Base-by-base conservation (phyloP, 2,113 vertebrate genomes). In the Oryzias celebensis region DNA sequence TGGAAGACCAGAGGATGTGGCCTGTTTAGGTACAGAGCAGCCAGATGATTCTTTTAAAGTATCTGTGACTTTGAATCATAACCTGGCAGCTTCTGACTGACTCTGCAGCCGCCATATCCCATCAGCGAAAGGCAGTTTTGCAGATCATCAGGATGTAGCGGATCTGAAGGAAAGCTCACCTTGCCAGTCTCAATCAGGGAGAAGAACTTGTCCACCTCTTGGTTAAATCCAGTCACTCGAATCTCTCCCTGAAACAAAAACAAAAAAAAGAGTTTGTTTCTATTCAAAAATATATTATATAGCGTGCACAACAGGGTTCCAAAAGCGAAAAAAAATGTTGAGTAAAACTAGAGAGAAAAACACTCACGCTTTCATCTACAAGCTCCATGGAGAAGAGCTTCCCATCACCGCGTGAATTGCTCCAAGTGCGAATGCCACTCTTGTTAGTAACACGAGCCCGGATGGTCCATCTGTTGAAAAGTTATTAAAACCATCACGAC, bases 301-400 rank as follows among this genome's bases (percentile, higher is more conserved):
- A 20, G 48, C 14, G 4, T 14, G 4, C 7, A 17, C 7, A 14
- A 47, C 5, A 42, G 17, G 6, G 12, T 5, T 26, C n/a, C 1
- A 17, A 58, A 44, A 36, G 7, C 15, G 7, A 43, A 4, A 5
- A 14, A 20, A 28, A 31, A 12, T 14, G 6, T 28, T 12, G 36
- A 10, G 8, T 36, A 36, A 24, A 20, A 14, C 4, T 2, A n/a
- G 1, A 26, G 23, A 5, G 1, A 49, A 31, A 15, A 23, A 60
- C 14, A 80, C 97, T 94, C 88, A 99, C 97, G 1, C 94, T 98
- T 84, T 99, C 96, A 78, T 99, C 97, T 56, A 98, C 93, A 1
- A 99, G 74, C 85, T 99, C 97, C 77, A 99, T 87, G 47, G 96
- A 96, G 76, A 99, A 99, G 31, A 99, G 94, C 78, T 96, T 98